phyloP scores from a whole-genome alignment of 2,113 vertebrate genomes.

The Arvicanthis niloticus region DNA sequence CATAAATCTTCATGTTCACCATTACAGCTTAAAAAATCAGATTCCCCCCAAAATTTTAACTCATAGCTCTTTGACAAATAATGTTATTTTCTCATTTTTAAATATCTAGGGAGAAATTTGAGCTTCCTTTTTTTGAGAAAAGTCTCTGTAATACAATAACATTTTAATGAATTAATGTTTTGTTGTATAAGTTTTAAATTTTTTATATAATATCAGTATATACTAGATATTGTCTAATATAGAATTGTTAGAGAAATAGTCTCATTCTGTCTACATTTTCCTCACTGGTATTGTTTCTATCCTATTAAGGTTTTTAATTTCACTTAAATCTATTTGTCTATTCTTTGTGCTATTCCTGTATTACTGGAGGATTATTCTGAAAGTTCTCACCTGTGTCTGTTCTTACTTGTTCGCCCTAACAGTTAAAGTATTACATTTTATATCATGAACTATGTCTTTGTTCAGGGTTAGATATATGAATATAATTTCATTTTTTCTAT shows the following conservation, averaged over 20 bases:
- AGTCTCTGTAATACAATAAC: neutral
- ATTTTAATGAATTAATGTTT: neutral
- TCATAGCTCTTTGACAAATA: neutral
- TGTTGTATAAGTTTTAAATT: neutral
- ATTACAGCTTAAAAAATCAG: neutral
- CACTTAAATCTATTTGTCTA: neutral
- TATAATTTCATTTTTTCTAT: neutral
- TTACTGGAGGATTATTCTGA: neutral
- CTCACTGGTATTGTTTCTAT: neutral
- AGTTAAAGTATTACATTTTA: neutral
- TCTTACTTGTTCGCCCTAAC: no score
- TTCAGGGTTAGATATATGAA: neutral
- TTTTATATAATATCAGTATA: neutral
- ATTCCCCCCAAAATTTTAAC: neutral
- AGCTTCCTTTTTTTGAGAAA: neutral
- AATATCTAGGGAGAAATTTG: neutral
- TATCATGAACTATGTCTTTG: neutral
- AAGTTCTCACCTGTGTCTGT: neutral
- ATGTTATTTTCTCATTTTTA: neutral
- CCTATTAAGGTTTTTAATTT: neutral
- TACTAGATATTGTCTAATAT: neutral
- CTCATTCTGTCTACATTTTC: neutral
- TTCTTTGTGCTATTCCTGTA: neutral
- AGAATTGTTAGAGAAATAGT: neutral
- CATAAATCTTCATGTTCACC: neutral